phyloP scores from a whole-genome alignment of 2,888 invertebrate species.

The Acanthosepion esculentum region DNA sequence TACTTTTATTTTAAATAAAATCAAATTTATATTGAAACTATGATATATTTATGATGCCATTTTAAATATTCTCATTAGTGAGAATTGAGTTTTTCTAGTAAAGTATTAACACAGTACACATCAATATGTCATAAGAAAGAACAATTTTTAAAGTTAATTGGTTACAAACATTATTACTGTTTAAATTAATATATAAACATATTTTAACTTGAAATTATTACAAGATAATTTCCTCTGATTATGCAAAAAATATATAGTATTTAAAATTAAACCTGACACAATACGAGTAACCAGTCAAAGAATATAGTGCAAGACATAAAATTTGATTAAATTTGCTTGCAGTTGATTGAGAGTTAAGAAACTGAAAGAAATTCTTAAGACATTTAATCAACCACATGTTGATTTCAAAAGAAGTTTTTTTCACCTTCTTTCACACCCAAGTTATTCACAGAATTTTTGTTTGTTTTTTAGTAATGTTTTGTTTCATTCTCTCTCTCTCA shows the following conservation, averaged over 20 bases:
- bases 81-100: no score
- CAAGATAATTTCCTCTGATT: background rate
- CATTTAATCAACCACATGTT: conserved; percentile 33
- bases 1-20: no score
- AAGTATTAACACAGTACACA: no score
- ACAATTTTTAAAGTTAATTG: background rate
- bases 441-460: background rate
- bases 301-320: background rate
- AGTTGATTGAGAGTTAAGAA: background rate
- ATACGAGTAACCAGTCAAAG: background rate
- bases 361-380: background rate
- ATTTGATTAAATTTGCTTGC: conserved; percentile 14
- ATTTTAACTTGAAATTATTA: background rate
- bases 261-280: background rate
- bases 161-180: background rate
- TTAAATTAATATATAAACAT: no score
- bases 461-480: background rate
- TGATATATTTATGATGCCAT: no score
- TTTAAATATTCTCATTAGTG: no score
- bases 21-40: no score
- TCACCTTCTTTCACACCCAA: background rate
- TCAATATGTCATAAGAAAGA: no score
- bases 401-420: background rate
- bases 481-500: background rate
- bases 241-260: background rate